phyloP scores from a whole-genome alignment of 1,140 invertebrate species.

The Sycophaga agraensis region DNA sequence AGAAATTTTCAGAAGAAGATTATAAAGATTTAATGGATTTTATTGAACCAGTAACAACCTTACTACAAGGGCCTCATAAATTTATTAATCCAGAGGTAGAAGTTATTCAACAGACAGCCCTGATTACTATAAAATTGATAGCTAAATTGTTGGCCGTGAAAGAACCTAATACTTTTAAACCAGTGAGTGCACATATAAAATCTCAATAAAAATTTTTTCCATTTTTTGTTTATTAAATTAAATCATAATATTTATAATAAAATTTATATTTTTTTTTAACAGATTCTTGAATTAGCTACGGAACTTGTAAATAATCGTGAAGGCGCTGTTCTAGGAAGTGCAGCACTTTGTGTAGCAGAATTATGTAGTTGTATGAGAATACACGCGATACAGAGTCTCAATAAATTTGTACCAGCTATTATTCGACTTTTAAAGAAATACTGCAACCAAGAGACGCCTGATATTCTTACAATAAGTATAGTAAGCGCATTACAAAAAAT shows the following conservation, averaged over 20 bases:
- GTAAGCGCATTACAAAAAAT: slow-evolving; percentile 79
- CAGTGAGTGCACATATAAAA: slow-evolving; percentile 42
- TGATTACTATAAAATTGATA: slow-evolving; percentile 80
- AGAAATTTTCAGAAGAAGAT: slow-evolving; percentile 62
- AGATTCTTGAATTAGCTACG: slow-evolving; percentile 65
- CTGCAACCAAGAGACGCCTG: slow-evolving; percentile 49
- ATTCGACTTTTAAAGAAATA: slow-evolving; percentile 64
- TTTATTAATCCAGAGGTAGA: slow-evolving; percentile 56
- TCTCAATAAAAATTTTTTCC: no score
- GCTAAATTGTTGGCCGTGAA: slow-evolving; percentile 68
- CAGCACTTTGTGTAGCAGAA: slow-evolving; percentile 80
- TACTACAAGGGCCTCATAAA: slow-evolving; percentile 54
- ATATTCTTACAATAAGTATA: slow-evolving; percentile 61
- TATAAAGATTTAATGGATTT: slow-evolving; percentile 59
- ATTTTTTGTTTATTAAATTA: no score
- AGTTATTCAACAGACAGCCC: slow-evolving; percentile 75
- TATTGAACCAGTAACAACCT: slow-evolving; percentile 63
- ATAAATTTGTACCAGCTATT: slow-evolving; percentile 78
- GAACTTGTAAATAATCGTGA: slow-evolving; percentile 60
- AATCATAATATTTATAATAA: no score
- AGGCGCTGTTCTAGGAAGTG: slow-evolving; percentile 68
- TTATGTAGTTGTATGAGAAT: slow-evolving; percentile 72
- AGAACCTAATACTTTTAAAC: slow-evolving; percentile 66
- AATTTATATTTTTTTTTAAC: slow-evolving; percentile 4
- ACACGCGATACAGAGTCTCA: slow-evolving; percentile 70